Conservation (phyloP, 2,113 vertebrate genomes). For the Lynx canadensis region DNA sequence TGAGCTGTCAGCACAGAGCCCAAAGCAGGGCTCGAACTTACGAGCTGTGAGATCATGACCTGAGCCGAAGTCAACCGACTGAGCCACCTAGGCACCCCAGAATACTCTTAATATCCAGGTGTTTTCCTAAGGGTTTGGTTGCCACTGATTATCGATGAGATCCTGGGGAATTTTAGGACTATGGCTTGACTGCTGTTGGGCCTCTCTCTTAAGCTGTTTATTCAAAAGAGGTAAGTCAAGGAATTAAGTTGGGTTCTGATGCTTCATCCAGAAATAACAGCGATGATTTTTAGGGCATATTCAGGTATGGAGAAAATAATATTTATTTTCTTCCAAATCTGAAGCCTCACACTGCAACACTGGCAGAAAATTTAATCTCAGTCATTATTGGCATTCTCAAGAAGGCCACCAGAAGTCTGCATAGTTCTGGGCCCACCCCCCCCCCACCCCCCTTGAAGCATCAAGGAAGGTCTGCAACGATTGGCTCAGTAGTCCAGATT, state of each 20-base stretch:
- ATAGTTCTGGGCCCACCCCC: background rate
- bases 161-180: background rate
- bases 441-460: background rate
- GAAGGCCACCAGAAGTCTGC: background rate
- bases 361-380: slow-evolving; percentile 10
- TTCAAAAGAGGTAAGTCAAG: background rate
- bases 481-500: background rate
- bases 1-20: too few species aligned
- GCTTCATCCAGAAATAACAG: background rate
- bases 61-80: too few species aligned
- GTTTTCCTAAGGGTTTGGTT: background rate
- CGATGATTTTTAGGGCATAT: background rate
- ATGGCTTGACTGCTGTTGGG: background rate
- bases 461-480: background rate
- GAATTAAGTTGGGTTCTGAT: background rate
- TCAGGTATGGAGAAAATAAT: background rate
- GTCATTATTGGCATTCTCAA: background rate
- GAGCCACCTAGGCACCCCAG: too few species aligned
- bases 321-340: background rate
- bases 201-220: background rate
- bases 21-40: too few species aligned
- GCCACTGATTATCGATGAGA: background rate
- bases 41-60: too few species aligned
- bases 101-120: background rate
- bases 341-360: background rate